Evolutionary conservation across 2,113 vertebrate genomes (phyloP).

Genomic region (Ceyx cyanopectus): DNA sequence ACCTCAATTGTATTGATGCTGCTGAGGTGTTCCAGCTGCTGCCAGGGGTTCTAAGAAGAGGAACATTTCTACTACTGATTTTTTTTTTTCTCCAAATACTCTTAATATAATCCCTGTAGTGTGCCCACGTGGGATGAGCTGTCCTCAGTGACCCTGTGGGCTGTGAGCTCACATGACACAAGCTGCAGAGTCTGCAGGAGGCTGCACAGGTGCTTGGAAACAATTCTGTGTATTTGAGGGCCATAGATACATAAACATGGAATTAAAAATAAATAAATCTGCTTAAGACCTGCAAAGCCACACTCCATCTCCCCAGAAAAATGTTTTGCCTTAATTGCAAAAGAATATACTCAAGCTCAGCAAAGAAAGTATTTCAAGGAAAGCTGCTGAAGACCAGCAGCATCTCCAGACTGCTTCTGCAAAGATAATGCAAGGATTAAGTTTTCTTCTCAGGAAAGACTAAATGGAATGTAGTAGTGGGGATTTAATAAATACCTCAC

Average conservation of each 20-base stretch:
- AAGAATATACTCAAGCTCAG: background rate
- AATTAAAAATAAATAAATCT: background rate
- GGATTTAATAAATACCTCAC: background rate
- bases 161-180: background rate
- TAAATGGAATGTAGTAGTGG: background rate
- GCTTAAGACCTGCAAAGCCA: background rate
- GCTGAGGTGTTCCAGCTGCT: background rate
- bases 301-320: background rate
- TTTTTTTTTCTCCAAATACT: background rate
- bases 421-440: background rate
- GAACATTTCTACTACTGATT: background rate
- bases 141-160: background rate
- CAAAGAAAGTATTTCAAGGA: background rate
- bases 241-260: background rate
- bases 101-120: background rate
- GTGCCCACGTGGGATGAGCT: fast-evolving
- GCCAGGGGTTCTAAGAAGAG: background rate
- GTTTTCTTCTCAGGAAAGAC: background rate
- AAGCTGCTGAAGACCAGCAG: background rate
- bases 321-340: background rate
- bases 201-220: background rate
- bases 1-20: background rate
- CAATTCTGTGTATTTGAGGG: background rate
- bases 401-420: background rate
- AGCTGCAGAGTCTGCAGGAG: background rate